Conservation (phyloP, 2,797 vertebrate species). For the Enteromius anoplus region DNA sequence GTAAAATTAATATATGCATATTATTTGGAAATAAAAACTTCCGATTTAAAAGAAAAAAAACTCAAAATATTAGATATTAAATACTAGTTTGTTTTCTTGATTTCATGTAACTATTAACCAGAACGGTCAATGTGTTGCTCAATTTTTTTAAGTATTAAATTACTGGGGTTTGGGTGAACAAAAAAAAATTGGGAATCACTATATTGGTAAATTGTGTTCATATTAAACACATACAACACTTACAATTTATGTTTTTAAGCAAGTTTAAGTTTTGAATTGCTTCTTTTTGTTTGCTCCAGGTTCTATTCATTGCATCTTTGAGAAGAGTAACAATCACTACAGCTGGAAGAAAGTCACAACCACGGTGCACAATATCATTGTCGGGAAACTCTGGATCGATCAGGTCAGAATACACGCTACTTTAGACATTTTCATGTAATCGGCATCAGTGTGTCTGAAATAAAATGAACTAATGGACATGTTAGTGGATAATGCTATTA, state of each 20-base stretch:
- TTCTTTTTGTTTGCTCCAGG: conserved; percentile 70
- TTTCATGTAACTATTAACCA: background rate
- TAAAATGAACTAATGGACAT: background rate
- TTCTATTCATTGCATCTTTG: conserved; percentile 94
- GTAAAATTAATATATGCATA: background rate
- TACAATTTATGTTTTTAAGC: background rate
- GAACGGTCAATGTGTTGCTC: background rate
- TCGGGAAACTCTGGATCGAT: conserved; percentile 97
- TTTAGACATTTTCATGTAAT: background rate
- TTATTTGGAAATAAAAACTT: background rate
- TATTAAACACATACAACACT: background rate
- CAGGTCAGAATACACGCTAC: conserved; percentile 78
- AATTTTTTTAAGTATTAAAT: background rate
- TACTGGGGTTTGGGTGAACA: background rate
- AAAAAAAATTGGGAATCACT: background rate
- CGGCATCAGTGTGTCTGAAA: background rate
- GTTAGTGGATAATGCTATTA: background rate
- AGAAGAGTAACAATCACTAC: conserved; percentile 91
- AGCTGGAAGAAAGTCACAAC: conserved; percentile 98
- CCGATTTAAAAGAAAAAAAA: background rate
- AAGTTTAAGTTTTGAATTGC: background rate
- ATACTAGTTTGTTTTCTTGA: background rate
- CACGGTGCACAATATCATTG: conserved; percentile 97
- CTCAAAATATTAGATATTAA: background rate
- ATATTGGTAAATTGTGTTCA: background rate